Evolutionary conservation across 2,888 invertebrate genomes (phyloP).

Genomic region (Rhynchonema sp.): DNA sequence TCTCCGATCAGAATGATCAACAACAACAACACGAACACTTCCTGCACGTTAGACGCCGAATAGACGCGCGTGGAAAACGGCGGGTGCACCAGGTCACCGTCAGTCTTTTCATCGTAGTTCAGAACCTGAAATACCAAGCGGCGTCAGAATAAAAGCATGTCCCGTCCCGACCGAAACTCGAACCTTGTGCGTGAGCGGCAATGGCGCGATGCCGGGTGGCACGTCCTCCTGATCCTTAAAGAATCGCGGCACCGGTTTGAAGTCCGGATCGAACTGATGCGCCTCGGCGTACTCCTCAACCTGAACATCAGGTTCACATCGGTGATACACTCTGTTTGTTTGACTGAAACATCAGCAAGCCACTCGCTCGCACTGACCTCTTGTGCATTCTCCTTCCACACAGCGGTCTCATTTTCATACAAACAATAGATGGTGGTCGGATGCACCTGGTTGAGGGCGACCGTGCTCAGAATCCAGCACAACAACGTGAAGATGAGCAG

Average conservation of each 20-base stretch:
- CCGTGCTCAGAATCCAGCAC: constrained; percentile 88
- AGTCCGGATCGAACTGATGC: background rate
- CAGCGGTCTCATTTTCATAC: background rate
- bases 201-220: background rate
- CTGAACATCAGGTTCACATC: no score
- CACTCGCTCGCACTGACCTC: no score
- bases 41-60: constrained; percentile 52
- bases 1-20: constrained; percentile 84
- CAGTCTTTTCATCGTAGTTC: constrained; percentile 8
- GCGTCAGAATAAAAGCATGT: background rate
- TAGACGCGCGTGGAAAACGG: constrained; percentile 83
- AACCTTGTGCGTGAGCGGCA: background rate
- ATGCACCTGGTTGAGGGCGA: constrained; percentile 81
- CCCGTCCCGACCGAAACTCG: background rate
- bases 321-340: no score
- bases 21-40: constrained; percentile 79
- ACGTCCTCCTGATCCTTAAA: background rate
- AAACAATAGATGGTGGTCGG: constrained; percentile 52
- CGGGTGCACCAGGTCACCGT: constrained; percentile 39
- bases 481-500: constrained; percentile 69
- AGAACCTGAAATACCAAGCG: background rate
- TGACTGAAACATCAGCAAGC: no score
- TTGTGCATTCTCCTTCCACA: background rate
- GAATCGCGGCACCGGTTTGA: background rate
- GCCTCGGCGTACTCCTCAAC: background rate